A percentile compares a stretch with the other conserved stretches of the same genome.
phyloP scores from a whole-genome alignment of 2,113 vertebrate genomes.

The Physeter macrocephalus region DNA sequence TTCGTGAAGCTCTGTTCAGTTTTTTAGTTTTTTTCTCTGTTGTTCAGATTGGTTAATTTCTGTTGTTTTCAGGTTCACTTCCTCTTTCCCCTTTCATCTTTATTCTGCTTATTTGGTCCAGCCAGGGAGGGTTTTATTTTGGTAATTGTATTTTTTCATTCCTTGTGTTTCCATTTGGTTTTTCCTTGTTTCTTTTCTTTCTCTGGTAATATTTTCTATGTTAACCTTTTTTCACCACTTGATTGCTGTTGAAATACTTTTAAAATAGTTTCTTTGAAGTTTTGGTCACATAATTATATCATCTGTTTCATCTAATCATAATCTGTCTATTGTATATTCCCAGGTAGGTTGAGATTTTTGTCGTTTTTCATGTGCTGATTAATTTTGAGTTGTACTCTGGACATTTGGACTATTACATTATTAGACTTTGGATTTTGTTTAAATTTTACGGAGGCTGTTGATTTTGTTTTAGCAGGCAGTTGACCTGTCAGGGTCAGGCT shows the following conservation, averaged over 20 bases:
- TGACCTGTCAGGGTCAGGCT: background rate
- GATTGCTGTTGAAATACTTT: background rate
- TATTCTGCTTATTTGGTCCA: background rate
- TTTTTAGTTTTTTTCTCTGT: background rate
- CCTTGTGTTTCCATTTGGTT: background rate
- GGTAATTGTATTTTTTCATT: background rate
- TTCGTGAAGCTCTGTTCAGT: background rate
- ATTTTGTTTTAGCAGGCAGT: background rate
- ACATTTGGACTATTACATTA: background rate
- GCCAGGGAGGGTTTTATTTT: background rate
- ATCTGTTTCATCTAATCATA: background rate
- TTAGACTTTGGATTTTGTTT: background rate
- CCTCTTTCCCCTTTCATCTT: background rate
- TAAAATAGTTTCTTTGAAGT: background rate
- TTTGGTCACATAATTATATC: background rate
- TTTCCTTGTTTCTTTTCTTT: background rate
- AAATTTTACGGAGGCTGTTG: background rate
- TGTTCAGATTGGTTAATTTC: background rate
- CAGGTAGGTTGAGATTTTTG: background rate
- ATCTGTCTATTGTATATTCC: background rate
- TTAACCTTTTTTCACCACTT: background rate
- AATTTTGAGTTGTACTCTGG: background rate
- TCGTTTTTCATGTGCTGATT: background rate
- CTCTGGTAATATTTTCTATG: background rate
- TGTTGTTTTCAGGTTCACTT: background rate